Percentiles rank a stretch among this genome's conserved stretches.
These are phyloP conservation scores for Pseudanteris insignis DNA, from an alignment of 2,888 invertebrate species.

Conservation along the genomic window DNA sequence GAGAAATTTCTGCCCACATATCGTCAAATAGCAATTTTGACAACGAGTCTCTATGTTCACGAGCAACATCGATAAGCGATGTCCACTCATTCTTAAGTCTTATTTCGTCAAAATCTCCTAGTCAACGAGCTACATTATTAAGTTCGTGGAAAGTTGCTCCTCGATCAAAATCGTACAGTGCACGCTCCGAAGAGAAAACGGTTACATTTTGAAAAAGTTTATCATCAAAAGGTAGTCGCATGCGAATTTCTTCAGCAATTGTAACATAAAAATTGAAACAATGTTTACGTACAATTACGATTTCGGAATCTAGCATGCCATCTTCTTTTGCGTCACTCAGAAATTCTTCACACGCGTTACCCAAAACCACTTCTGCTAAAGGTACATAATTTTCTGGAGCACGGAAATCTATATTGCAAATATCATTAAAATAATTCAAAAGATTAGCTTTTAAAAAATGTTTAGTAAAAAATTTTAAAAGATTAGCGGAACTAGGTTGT, in stretches of 20 bases:
- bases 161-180: conserved; percentile 1
- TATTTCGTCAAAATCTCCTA: conserved; percentile 7
- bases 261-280: conserved; percentile 1
- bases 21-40: conserved; percentile 9
- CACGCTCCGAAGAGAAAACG: neutral
- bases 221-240: conserved; percentile 2
- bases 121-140: neutral
- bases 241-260: neutral
- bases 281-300: neutral
- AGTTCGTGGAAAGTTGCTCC: neutral
- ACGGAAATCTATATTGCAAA: conserved; percentile 1
- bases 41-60: conserved; percentile 8
- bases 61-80: conserved; percentile 1
- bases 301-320: conserved; percentile 1
- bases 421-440: neutral
- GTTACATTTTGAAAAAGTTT: neutral
- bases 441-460: too few relatives aligned
- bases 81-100: conserved; percentile 18
- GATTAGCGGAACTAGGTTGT: too few relatives aligned
- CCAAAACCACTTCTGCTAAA: neutral
- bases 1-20: conserved; percentile 7
- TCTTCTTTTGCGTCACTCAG: neutral
- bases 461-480: too few relatives aligned
- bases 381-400: neutral
- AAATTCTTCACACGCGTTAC: neutral